Conservation (phyloP, 2,797 vertebrate genomes). For the Anas bernieri region DNA sequence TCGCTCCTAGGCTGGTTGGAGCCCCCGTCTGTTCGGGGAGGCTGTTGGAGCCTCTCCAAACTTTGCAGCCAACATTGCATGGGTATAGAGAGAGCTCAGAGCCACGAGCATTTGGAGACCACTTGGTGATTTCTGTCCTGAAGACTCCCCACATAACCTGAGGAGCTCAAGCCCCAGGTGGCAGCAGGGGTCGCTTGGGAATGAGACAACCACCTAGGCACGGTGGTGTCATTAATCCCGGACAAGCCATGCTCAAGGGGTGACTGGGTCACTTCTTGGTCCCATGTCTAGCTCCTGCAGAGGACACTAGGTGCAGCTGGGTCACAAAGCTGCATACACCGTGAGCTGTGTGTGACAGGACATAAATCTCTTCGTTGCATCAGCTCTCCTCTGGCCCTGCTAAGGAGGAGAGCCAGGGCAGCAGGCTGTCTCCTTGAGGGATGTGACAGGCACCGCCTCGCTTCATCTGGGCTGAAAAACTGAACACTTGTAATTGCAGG, state of each 20-base stretch:
- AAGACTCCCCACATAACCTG: background rate
- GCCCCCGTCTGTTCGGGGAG: background rate
- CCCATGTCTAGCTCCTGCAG: background rate
- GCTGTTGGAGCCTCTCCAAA: background rate
- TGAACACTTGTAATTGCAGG: background rate
- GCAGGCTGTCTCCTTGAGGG: background rate
- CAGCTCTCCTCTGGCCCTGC: background rate
- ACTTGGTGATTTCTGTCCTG: background rate
- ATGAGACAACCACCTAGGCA: background rate
- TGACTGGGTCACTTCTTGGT: background rate
- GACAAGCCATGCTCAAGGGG: background rate
- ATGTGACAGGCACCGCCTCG: background rate
- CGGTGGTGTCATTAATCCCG: background rate
- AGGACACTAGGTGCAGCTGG: background rate
- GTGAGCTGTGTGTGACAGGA: background rate
- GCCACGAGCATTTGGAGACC: background rate
- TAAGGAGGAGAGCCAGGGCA: background rate
- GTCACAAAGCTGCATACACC: background rate
- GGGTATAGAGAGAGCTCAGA: background rate
- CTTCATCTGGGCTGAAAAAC: conserved; percentile 10
- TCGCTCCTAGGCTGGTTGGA: background rate
- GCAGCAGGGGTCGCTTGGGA: background rate
- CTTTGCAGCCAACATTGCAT: fast-evolving
- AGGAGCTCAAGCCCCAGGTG: background rate
- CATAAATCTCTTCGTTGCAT: conserved; percentile 15